Conservation (phyloP, 2,888 invertebrate species). For the Unio pictorum region DNA sequence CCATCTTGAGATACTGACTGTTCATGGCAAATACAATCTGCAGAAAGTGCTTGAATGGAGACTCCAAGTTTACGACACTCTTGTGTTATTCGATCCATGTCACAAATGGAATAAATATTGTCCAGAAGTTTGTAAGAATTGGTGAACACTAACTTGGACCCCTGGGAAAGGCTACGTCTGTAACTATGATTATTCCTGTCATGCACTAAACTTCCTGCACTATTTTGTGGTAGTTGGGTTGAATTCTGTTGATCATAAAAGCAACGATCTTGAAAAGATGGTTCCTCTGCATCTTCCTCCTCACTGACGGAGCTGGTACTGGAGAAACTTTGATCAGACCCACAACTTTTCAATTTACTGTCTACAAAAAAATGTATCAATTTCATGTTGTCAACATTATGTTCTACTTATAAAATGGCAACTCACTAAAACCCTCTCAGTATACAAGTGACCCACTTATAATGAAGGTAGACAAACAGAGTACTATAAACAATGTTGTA, state of each 20-base stretch:
- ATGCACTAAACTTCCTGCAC: no score
- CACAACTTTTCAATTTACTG: conserved; percentile 1
- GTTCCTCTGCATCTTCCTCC: conserved; percentile 32
- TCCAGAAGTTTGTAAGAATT: not conserved
- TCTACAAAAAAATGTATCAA: not conserved
- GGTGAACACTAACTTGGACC: not conserved
- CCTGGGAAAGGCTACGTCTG: no score
- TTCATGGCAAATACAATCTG: conserved; percentile 10
- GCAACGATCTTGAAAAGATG: no score
- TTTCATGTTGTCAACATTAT: not conserved
- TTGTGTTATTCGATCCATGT: conserved; percentile 6
- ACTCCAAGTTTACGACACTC: conserved; percentile 48
- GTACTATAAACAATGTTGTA: no score
- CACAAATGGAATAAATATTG: not conserved
- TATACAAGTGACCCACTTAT: no score
- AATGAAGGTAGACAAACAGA: no score
- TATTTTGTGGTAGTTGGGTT: not conserved
- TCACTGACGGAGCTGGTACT: conserved; percentile 54
- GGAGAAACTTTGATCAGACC: conserved; percentile 33
- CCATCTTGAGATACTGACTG: no score
- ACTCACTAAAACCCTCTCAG: no score
- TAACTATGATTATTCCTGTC: no score
- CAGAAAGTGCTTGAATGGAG: conserved; percentile 41
- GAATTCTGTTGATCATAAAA: no score
- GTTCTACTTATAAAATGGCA: no score